phyloP scores from a whole-genome alignment of 2,888 invertebrate genomes.

The Ormyrus rosae region DNA sequence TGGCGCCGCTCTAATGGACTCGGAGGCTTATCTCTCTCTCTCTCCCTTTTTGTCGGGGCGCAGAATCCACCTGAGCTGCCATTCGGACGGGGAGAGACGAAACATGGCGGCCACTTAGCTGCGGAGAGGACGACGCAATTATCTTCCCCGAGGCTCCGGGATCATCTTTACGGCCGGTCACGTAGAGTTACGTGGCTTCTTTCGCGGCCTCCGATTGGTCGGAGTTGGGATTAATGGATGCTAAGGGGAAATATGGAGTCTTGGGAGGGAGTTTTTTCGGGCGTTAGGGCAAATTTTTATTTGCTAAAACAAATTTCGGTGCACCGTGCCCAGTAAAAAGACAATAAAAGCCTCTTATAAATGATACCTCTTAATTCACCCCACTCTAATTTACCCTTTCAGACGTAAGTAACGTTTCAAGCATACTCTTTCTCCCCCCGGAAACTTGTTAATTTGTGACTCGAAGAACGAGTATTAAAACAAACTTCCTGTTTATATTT shows the following conservation, averaged over 20 bases:
- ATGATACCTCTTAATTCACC: background rate
- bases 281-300: no score
- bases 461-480: slow-evolving; percentile 45
- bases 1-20: slow-evolving; percentile 5
- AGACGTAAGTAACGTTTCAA: background rate
- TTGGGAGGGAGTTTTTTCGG: no score
- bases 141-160: slow-evolving; percentile 15
- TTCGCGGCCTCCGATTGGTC: background rate
- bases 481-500: no score
- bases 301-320: no score
- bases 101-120: background rate
- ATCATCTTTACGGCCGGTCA: slow-evolving; percentile 9
- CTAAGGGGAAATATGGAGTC: no score
- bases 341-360: no score
- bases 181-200: background rate
- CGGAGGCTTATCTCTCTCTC: no score
- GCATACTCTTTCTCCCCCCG: background rate
- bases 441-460: slow-evolving; percentile 32
- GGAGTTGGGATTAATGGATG: no score
- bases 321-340: no score
- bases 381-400: background rate
- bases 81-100: background rate
- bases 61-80: slow-evolving; percentile 4
- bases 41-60: background rate
- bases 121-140: background rate